Conservation (phyloP, 2,888 invertebrate species). For the Parthenolecanium corni region DNA sequence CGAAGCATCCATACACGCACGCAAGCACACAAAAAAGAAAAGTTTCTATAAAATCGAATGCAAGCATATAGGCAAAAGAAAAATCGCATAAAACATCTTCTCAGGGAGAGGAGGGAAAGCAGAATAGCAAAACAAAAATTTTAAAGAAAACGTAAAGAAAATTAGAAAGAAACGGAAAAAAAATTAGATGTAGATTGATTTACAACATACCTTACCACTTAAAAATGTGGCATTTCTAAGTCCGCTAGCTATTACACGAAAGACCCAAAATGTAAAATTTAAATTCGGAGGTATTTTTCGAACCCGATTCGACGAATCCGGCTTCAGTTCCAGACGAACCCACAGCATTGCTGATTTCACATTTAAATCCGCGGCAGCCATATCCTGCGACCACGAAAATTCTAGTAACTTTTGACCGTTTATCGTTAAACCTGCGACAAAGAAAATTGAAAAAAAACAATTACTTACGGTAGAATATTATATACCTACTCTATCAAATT, state of each 20-base stretch:
- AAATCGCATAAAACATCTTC: no score
- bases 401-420: conserved; percentile 77
- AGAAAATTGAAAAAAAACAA: not conserved
- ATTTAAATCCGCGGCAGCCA: conserved; percentile 48
- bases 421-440: conserved; percentile 56
- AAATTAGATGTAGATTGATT: conserved; percentile 7
- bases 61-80: no score
- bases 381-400: conserved; percentile 55
- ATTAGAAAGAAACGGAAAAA: not conserved
- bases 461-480: not conserved
- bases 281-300: conserved; percentile 33
- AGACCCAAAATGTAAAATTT: conserved; percentile 59
- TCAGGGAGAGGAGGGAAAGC: no score
- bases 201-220: conserved; percentile 46
- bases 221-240: conserved; percentile 48
- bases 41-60: no score
- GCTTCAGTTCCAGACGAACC: conserved; percentile 52
- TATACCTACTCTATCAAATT: not conserved
- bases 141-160: not conserved
- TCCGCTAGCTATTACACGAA: conserved; percentile 44
- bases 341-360: conserved; percentile 71
- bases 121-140: no score
- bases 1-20: no score
- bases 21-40: no score
- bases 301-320: conserved; percentile 38